Percentiles rank a stretch among this genome's conserved stretches.
Evolutionary conservation across 2,113 vertebrate genomes (phyloP).

Genomic region (Tychaedon coryphoeus): DNA sequence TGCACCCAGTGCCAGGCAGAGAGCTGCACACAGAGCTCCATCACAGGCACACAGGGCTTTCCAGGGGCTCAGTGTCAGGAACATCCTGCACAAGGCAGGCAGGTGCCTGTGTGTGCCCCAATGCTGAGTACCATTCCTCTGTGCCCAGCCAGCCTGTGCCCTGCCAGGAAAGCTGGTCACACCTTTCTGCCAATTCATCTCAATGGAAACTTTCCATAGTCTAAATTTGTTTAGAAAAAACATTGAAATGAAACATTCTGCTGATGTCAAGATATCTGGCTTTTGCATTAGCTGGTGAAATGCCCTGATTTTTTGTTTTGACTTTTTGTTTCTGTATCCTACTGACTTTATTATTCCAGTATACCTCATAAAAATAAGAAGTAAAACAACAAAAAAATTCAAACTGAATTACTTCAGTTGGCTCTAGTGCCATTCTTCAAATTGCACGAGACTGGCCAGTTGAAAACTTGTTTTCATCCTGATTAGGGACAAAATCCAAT

Average conservation of each 20-base stretch:
- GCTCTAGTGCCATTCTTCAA: not conserved
- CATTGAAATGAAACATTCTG: slow-evolving; percentile 40
- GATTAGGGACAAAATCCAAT: not conserved
- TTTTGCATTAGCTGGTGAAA: slow-evolving; percentile 35
- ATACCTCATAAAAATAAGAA: slow-evolving; percentile 24
- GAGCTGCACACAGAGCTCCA: not conserved
- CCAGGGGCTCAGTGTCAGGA: not conserved
- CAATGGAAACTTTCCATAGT: slow-evolving; percentile 42
- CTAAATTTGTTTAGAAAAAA: slow-evolving; percentile 45
- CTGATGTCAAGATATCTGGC: slow-evolving; percentile 50
- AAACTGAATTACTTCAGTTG: not conserved
- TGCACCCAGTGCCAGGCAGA: not conserved
- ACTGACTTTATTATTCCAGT: slow-evolving; percentile 36
- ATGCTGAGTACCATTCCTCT: not conserved
- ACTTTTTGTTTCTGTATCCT: slow-evolving; percentile 52
- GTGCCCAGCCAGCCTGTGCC: not conserved
- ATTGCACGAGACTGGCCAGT: not conserved
- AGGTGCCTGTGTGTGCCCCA: not conserved
- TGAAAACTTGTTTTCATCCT: not conserved
- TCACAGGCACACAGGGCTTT: not conserved
- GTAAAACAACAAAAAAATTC: not conserved
- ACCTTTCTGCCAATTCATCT: slow-evolving; percentile 17
- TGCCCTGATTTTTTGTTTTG: slow-evolving; percentile 19
- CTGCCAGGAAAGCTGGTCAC: slow-evolving; percentile 8
- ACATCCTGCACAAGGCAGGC: not conserved